These are phyloP conservation scores for Holothuria scabra DNA, from an alignment of 53 echinoderm and acorn worm species.

Conservation along the genomic window DNA sequence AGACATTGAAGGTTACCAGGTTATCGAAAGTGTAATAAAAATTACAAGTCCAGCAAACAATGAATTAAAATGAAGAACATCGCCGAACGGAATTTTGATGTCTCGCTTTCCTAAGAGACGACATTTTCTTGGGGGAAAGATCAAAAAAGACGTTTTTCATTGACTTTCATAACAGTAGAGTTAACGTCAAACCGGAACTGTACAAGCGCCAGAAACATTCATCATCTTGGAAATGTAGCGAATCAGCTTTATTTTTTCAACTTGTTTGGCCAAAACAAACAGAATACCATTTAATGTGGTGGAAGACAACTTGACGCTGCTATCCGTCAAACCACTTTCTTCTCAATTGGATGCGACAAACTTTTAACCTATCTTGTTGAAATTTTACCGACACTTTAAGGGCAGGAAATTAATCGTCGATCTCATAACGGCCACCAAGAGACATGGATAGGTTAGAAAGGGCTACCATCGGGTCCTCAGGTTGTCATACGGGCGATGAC, in stretches of 20 bases:
- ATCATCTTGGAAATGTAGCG: conserved; percentile 4
- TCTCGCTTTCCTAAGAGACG: no score
- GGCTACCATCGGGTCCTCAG: neutral
- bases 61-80: no score
- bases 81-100: no score
- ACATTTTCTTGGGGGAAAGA: no score
- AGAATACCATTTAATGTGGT: neutral
- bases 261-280: no score
- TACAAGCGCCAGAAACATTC: neutral
- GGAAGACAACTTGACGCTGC: neutral
- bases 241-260: neutral
- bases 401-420: conserved; percentile 41
- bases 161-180: no score
- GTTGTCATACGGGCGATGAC: conserved; percentile 20
- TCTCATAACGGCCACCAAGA: conserved; percentile 17
- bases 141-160: no score
- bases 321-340: conserved; percentile 12
- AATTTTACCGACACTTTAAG: conserved; percentile 14
- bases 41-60: no score
- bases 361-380: conserved; percentile 12
- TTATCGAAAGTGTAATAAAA: no score
- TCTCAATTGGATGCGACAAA: conserved; percentile 11
- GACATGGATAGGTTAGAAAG: conserved; percentile 11
- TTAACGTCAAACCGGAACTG: no score
- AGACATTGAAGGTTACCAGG: no score